These are phyloP conservation scores for Volucella inflata DNA, from an alignment of 2,888 invertebrate species.

Conservation along the genomic window DNA sequence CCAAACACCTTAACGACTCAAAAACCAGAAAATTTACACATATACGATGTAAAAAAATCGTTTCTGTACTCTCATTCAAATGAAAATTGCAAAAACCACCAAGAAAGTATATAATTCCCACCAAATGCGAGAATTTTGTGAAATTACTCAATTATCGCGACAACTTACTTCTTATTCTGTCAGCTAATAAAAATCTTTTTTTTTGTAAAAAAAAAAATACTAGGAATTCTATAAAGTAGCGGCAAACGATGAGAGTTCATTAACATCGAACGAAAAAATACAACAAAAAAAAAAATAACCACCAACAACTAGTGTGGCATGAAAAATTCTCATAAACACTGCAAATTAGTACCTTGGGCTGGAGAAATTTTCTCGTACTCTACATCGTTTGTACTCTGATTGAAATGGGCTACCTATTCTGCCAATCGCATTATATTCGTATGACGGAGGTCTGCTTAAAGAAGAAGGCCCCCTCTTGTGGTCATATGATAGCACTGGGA, in stretches of 20 bases:
- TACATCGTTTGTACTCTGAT: slow-evolving; percentile 36
- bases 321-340: slow-evolving; percentile 3
- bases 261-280: slow-evolving; percentile 31
- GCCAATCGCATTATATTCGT: slow-evolving; percentile 57
- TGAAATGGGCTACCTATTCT: slow-evolving; percentile 33
- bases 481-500: slow-evolving; percentile 67
- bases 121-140: slow-evolving; percentile 55
- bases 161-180: slow-evolving; percentile 48
- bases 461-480: slow-evolving; percentile 25
- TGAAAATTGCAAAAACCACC: slow-evolving; percentile 31
- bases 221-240: slow-evolving; percentile 1
- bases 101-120: background rate
- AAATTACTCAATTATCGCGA: slow-evolving; percentile 69
- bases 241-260: slow-evolving; percentile 41
- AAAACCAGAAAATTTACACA: background rate
- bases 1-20: no score
- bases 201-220: background rate
- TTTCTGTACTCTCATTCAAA: slow-evolving; percentile 32
- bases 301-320: background rate
- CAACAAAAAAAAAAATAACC: slow-evolving; percentile 18
- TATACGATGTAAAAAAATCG: slow-evolving; percentile 14
- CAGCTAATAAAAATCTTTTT: slow-evolving; percentile 35
- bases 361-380: slow-evolving; percentile 17
- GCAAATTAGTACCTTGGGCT: slow-evolving; percentile 45
- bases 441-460: background rate